Evolutionary conservation across 1,140 invertebrate species (phyloP), one percentile per base, ranked within the genome.

Genomic region (Dendrolimus kikuchii): DNA sequence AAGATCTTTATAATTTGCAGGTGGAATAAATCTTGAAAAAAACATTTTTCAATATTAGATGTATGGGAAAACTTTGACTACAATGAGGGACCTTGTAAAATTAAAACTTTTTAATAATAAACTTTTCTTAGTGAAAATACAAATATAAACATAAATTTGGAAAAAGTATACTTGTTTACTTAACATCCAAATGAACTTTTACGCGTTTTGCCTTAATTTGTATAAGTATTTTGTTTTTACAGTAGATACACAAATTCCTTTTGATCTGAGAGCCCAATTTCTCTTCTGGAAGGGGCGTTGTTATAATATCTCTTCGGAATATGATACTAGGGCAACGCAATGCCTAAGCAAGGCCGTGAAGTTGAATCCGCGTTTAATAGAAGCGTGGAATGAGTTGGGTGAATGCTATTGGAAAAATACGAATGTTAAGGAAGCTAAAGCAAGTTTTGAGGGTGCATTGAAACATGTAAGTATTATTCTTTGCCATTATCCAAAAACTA

Each of bases 361-460:
- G 86, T 84, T 97, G 9, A 93, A 96, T 74, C 95, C 95, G 7
- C 93, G 92, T 62, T 85, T 93, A 52, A 89, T 94, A 1, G 92
- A 95, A 55, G 95, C 95, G 5, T 97, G 95, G 95, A 96, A 96
- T 76, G 93, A 96, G 74, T 87, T 98, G 6, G 96, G 95, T 5
- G 95, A 96, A 80, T 95, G 93, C 78, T 96, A 95, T 80, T 96
- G 94, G 92, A 96, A 96, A 78, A 94, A 94, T 78, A 90, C 93
- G 68, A 93, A 96, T 74, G 87, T 96, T 37, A 88, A 91, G 64
- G 92, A 94, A 63, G 95, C 95, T 2, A 94, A 93, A 71, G 95
- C 94, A 70, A 97, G 95, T 82, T 97, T 97, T 86, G 89, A 92
- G 66, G 93, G 93, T 62, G 94, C 95, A 60, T 82, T 96, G 40